These are phyloP conservation scores for Somateria mollissima DNA, from an alignment of 2,797 vertebrate genomes.

Conservation along the genomic window DNA sequence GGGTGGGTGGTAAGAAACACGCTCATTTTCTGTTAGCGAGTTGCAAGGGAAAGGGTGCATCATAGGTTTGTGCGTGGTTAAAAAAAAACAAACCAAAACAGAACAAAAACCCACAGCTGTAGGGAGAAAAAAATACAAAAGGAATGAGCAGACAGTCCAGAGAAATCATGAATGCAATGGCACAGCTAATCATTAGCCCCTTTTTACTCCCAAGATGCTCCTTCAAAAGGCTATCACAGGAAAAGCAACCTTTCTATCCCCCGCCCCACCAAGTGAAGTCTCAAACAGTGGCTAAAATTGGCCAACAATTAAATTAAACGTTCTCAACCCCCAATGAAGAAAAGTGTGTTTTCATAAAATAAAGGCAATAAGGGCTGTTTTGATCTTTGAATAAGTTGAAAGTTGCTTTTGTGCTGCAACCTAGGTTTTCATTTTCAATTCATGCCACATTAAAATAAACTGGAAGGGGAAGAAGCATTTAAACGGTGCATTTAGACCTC, in stretches of 20 bases:
- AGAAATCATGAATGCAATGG: background rate
- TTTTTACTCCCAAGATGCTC: background rate
- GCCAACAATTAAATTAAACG: background rate
- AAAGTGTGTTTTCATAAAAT: background rate
- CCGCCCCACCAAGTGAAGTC: background rate
- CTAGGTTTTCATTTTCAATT: background rate
- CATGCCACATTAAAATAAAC: background rate
- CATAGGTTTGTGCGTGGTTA: background rate
- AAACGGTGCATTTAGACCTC: background rate
- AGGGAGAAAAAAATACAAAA: background rate
- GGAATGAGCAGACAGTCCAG: background rate
- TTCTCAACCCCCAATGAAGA: background rate
- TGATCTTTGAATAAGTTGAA: background rate
- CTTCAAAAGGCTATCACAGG: background rate
- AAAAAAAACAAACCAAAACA: background rate
- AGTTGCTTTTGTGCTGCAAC: background rate
- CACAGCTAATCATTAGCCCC: conserved; percentile 1
- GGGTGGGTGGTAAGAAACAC: background rate
- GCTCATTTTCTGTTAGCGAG: background rate
- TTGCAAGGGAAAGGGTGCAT: background rate
- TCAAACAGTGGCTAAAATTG: background rate
- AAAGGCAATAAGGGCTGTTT: background rate
- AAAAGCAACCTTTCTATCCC: background rate
- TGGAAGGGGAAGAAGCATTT: too few relatives aligned
- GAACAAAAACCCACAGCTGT: rapidly evolving